Conservation (phyloP, 2,888 invertebrate genomes). For the Apomyelois bistriatella region DNA sequence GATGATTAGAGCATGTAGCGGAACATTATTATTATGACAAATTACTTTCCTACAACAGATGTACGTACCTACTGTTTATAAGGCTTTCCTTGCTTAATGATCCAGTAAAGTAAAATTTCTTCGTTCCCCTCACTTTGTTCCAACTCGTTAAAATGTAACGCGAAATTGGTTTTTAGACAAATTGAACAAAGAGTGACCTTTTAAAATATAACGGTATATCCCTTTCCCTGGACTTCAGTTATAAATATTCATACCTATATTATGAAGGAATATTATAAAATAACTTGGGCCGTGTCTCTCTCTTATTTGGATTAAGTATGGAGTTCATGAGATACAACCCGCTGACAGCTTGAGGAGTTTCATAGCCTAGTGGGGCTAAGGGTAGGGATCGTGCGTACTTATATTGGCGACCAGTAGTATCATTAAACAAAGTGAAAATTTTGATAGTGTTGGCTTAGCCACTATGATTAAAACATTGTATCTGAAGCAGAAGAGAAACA, state of each 20-base stretch:
- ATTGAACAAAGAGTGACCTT: background rate
- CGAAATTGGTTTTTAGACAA: constrained; percentile 15
- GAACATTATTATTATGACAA: background rate
- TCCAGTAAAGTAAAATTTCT: background rate
- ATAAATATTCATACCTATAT: background rate
- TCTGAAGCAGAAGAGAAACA: no score
- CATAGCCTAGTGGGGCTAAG: no score
- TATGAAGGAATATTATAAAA: no score
- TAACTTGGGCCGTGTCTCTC: no score
- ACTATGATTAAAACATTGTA: no score
- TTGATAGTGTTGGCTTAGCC: no score
- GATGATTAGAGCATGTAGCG: background rate
- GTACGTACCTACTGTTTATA: background rate
- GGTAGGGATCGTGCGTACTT: no score
- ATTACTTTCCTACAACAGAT: constrained; percentile 6
- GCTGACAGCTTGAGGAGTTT: no score
- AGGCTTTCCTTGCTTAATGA: constrained; percentile 3
- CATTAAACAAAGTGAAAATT: no score
- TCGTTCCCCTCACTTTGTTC: constrained; percentile 3
- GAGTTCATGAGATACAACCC: no score
- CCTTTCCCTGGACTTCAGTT: background rate
- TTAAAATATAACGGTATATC: background rate
- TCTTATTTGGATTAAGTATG: no score
- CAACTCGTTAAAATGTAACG: constrained; percentile 9
- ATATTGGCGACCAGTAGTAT: no score